phyloP scores from a whole-genome alignment of 2,113 vertebrate species.

The Synodontis membranacea region DNA sequence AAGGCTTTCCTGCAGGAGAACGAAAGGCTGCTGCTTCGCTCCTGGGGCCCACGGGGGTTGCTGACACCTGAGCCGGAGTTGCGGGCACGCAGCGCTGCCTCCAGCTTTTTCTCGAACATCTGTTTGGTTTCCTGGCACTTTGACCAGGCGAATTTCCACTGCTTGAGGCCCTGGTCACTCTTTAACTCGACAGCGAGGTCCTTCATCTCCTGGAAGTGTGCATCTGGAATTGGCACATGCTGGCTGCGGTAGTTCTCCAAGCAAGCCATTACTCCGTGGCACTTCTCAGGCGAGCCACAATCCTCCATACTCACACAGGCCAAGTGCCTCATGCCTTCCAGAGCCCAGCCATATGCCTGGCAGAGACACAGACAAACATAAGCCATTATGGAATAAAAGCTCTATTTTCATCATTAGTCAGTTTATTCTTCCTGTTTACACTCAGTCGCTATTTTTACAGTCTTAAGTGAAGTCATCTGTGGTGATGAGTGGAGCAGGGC shows the following conservation, averaged over 20 bases:
- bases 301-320: constrained; percentile 78
- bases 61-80: constrained; percentile 20
- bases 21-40: constrained; percentile 58
- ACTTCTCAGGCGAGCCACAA: constrained; percentile 66
- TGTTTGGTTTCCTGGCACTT: constrained; percentile 83
- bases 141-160: constrained; percentile 82
- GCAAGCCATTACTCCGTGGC: constrained; percentile 64
- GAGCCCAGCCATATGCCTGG: constrained; percentile 79
- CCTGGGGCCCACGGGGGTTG: constrained; percentile 55
- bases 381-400: neutral
- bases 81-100: constrained; percentile 70
- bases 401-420: neutral
- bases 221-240: constrained; percentile 73
- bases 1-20: constrained; percentile 56
- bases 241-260: constrained; percentile 75
- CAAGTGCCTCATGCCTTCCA: constrained; percentile 80
- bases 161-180: constrained; percentile 76
- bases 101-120: constrained; percentile 81
- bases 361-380: constrained; percentile 26
- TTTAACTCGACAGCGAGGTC: constrained; percentile 78
- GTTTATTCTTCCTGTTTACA: neutral
- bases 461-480: neutral
- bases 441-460: neutral
- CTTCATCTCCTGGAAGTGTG: constrained; percentile 83
- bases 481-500: neutral